A percentile compares a stretch with the other conserved stretches of the same genome.
Conservation (phyloP, 2,113 vertebrate species). For the Catharus bicknelli region DNA sequence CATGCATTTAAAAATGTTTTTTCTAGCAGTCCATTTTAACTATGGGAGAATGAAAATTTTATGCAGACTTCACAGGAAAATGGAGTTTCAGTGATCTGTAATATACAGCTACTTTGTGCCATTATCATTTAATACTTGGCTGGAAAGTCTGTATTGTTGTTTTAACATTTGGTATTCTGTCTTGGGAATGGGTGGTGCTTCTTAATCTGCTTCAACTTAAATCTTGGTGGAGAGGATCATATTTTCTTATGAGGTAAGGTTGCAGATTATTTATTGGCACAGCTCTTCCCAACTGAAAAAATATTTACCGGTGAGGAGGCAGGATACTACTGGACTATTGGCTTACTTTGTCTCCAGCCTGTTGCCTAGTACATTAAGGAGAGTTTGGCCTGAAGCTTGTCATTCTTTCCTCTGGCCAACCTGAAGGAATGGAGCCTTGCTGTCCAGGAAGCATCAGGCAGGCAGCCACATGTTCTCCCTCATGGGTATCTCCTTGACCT, state of each 20-base stretch:
- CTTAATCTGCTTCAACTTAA: constrained; percentile 52
- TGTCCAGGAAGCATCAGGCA: not conserved
- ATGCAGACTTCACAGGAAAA: not conserved
- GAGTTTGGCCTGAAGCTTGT: not conserved
- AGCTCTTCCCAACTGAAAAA: constrained; percentile 57
- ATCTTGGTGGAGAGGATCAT: constrained; percentile 51
- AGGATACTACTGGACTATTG: constrained; percentile 13
- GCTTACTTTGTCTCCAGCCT: constrained; percentile 9
- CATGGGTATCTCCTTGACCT: not conserved
- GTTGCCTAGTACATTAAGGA: not conserved
- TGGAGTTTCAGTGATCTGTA: not conserved
- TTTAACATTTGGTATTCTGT: constrained; percentile 62
- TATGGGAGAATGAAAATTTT: constrained; percentile 1
- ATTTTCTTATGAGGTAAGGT: constrained; percentile 68
- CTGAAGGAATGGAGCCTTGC: not conserved
- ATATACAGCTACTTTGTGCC: not conserved
- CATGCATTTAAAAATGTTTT: not conserved
- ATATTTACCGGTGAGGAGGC: constrained; percentile 19
- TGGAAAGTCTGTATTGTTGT: constrained; percentile 29
- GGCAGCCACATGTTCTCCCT: not conserved
- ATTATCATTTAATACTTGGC: constrained; percentile 14
- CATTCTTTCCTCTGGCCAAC: not conserved
- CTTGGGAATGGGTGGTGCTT: constrained; percentile 69
- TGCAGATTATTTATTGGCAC: constrained; percentile 66
- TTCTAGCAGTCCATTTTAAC: constrained; percentile 1